Base-by-base conservation (phyloP, 2,888 invertebrate species). In the Rosalia funebris region DNA sequence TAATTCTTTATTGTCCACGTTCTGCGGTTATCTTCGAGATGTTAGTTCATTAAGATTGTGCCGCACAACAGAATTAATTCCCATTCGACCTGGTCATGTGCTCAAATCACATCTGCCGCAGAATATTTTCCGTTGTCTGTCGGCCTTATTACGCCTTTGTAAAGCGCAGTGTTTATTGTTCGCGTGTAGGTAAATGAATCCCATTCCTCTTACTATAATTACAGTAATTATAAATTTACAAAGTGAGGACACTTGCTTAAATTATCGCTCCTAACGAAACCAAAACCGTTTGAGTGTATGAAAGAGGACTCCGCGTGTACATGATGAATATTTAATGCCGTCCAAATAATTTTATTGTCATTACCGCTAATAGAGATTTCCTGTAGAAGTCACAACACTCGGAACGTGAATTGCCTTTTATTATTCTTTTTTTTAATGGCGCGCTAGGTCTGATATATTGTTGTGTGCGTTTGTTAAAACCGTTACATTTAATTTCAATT, bases 291-390 rank as follows among this genome's bases (percentile, higher is more conserved):
- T 53, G 17, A 20, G 17, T 44, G 10, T 34, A 32, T 44, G 44
- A 54, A 54, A 17, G 54, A 16, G 15, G 12, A 19, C 34, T 34
- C 32, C 25, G 14, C 36, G 48, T 63, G 66, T 59, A 20, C 36
- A 50, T 63, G 63, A 66, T 66, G 63, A 63, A 63, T 61, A 58
- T 63, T 66, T 66, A 63, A 66, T 63, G 61, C 37, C 42, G 56
- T 57, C 53, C 52, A 58, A 61, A 66, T 61, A 61, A 66, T 66
- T 61, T 63, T 66, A 63, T 61, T 61, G 66, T 61, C 66, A 63
- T 66, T 66, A 66, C 37, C 36, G 37, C 57, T 66, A 61, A 62
- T 63, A 63, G 61, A 50, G 58, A 56, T 63, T 66, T 63, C 63
- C 61, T 61, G 65, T 39, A 44, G 45, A 47, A 44, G 53, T 42